Conservation (phyloP, 2,888 invertebrate species). For the Drosophila cyrtoloma region DNA sequence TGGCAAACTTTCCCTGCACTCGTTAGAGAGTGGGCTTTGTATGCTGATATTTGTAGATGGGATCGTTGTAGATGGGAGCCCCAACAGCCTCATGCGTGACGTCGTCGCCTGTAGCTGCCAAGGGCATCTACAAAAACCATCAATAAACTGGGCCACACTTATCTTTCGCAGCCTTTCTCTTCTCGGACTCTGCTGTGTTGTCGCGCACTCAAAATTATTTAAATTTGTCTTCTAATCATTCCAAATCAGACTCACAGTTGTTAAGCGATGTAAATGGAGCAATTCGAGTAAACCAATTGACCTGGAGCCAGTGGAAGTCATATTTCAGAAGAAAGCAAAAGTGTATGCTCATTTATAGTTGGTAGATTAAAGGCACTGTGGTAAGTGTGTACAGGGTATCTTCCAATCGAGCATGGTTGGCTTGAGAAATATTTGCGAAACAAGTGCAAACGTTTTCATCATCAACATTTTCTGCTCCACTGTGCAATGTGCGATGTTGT, state of each 20-base stretch:
- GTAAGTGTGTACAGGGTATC: constrained; percentile 12
- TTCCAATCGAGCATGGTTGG: background rate
- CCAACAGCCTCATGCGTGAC: constrained; percentile 20
- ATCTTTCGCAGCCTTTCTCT: constrained; percentile 22
- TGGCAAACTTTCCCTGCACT: background rate
- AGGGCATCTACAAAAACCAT: constrained; percentile 44
- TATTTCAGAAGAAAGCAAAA: background rate
- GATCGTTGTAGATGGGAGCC: background rate
- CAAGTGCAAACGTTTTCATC: background rate
- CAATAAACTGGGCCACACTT: constrained; percentile 53
- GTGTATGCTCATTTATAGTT: background rate
- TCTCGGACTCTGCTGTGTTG: background rate
- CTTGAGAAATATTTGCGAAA: background rate
- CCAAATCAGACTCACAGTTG: background rate
- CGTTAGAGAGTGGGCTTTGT: background rate
- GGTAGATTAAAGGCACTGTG: background rate
- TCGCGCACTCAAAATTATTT: constrained; percentile 7
- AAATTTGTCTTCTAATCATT: background rate
- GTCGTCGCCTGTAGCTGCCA: constrained; percentile 31
- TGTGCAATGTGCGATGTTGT: constrained; percentile 21
- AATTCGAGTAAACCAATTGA: background rate
- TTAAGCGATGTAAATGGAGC: background rate
- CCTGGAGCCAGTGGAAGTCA: background rate
- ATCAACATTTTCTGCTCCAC: constrained; percentile 19
- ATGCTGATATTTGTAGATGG: constrained; percentile 3